These are phyloP conservation scores for Chanos chanos DNA, from an alignment of 2,797 vertebrate genomes.

Conservation along the genomic window DNA sequence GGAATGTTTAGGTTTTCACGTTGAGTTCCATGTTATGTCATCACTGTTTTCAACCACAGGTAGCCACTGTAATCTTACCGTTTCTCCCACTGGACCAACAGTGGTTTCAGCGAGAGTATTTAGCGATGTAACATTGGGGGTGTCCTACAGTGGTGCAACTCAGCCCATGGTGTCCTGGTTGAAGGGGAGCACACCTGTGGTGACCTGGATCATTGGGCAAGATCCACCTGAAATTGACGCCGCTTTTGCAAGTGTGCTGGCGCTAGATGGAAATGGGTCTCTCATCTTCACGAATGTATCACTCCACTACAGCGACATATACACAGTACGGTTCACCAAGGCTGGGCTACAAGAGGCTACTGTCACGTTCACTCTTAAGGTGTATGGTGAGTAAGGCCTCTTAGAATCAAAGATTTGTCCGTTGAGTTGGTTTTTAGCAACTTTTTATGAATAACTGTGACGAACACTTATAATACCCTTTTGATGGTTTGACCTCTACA, in stretches of 20 bases:
- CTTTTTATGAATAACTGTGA: no score
- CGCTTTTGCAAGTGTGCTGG: conserved; percentile 24
- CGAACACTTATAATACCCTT: no score
- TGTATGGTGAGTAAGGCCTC: conserved; percentile 67
- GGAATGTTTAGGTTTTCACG: no score
- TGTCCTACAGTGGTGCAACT: conserved; percentile 48
- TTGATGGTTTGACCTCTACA: no score
- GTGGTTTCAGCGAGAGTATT: conserved; percentile 45
- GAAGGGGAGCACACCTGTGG: conserved; percentile 41
- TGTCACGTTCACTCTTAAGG: conserved; percentile 50
- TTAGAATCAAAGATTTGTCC: no score
- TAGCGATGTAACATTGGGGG: conserved; percentile 55
- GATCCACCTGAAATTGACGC: conserved; percentile 25
- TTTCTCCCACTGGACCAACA: conserved; percentile 35
- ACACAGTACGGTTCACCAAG: conserved; percentile 57
- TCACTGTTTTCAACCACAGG: conserved; percentile 37
- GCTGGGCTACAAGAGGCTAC: conserved; percentile 33
- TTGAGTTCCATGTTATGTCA: background rate
- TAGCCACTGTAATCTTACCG: conserved; percentile 30
- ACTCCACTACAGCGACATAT: conserved; percentile 37
- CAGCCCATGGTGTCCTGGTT: conserved; percentile 59
- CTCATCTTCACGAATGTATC: conserved; percentile 58
- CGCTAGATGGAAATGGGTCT: conserved; percentile 51
- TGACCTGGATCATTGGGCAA: conserved; percentile 52
- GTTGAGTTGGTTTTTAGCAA: no score